These are phyloP conservation scores for Poecilia latipinna DNA, from an alignment of 2,113 vertebrate genomes.

Conservation along the genomic window DNA sequence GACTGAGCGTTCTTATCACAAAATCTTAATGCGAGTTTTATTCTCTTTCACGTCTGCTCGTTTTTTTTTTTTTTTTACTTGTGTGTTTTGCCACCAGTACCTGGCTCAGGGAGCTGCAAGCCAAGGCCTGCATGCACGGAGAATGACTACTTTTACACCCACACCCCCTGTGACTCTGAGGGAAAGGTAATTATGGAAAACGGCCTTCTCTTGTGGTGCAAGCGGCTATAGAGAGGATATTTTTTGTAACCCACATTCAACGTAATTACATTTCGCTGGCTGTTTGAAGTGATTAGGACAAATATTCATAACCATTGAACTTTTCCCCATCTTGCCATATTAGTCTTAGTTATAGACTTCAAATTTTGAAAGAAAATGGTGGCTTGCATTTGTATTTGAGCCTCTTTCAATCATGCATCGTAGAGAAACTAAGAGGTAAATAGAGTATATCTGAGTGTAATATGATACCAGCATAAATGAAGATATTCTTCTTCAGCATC, in stretches of 20 bases:
- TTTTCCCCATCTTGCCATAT: too few species aligned
- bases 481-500: too few species aligned
- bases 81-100: conserved; percentile 58
- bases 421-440: too few species aligned
- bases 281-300: not conserved
- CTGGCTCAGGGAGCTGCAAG: conserved; percentile 86
- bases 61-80: not conserved
- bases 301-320: not conserved
- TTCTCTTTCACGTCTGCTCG: conserved; percentile 34
- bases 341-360: too few species aligned
- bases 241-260: conserved; percentile 14
- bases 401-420: too few species aligned
- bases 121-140: conserved; percentile 85
- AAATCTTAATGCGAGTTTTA: conserved; percentile 56
- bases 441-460: too few species aligned
- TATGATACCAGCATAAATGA: too few species aligned
- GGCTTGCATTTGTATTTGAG: not conserved
- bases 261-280: not conserved
- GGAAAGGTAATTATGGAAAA: conserved; percentile 82
- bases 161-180: conserved; percentile 86
- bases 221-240: not conserved
- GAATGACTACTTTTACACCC: conserved; percentile 94
- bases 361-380: not conserved
- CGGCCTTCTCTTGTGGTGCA: not conserved
- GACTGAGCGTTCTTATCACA: conserved; percentile 39